Conservation (phyloP, 2,113 vertebrate species). For the Stigmatopora argus region DNA sequence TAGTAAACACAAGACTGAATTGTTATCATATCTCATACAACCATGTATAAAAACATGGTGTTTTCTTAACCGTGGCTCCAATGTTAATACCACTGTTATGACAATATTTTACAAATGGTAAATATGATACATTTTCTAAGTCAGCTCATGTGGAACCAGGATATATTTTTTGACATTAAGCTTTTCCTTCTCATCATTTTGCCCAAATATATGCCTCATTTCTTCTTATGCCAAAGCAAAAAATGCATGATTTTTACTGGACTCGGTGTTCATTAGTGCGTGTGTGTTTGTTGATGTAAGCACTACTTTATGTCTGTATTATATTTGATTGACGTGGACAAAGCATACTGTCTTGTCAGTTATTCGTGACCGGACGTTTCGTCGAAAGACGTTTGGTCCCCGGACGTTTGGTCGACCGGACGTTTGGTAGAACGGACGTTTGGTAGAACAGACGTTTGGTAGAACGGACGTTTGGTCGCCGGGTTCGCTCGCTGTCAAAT, state of each 20-base stretch:
- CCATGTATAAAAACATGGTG: not conserved
- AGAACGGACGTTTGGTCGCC: too few relatives aligned
- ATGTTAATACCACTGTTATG: not conserved
- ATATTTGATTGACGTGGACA: slow-evolving; percentile 53
- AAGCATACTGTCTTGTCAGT: slow-evolving; percentile 44
- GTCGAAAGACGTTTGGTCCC: too few relatives aligned
- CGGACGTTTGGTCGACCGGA: too few relatives aligned
- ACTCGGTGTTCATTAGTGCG: slow-evolving; percentile 25
- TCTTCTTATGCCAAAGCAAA: slow-evolving; percentile 9
- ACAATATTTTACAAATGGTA: not conserved
- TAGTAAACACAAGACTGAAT: not conserved
- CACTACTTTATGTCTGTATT: slow-evolving; percentile 53
- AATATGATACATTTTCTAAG: not conserved
- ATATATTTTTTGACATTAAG: slow-evolving; percentile 7
- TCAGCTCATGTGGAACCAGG: not conserved
- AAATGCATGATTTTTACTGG: slow-evolving; percentile 27
- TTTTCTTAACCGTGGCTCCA: not conserved
- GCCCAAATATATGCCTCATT: slow-evolving; percentile 12
- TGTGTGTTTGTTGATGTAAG: slow-evolving; percentile 46
- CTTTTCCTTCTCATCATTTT: slow-evolving; percentile 8
- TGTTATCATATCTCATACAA: not conserved
- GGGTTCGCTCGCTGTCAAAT: too few relatives aligned
- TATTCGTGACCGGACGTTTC: too few relatives aligned
- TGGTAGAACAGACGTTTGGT: too few relatives aligned
- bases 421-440: too few relatives aligned